These are phyloP conservation scores for Ophioderma brevispina DNA, from an alignment of 35 echinoderm and acorn worm genomes.

Conservation along the genomic window DNA sequence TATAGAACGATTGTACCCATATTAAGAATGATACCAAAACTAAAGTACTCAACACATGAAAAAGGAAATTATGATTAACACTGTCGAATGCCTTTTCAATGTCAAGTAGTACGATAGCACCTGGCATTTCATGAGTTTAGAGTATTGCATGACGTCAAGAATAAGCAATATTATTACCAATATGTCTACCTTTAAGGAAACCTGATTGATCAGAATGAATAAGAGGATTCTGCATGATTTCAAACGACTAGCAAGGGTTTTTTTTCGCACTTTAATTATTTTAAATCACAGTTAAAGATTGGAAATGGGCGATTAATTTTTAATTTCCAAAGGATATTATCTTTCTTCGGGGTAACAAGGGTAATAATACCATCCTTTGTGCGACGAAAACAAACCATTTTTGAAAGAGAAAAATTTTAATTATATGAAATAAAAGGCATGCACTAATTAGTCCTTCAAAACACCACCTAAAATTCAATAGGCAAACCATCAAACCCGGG, in stretches of 20 bases:
- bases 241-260: neutral
- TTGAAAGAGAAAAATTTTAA: too few relatives aligned
- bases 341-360: too few relatives aligned
- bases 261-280: neutral
- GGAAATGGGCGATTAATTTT: conserved; percentile 37
- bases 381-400: too few relatives aligned
- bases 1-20: neutral
- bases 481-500: too few relatives aligned
- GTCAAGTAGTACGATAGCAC: too few relatives aligned
- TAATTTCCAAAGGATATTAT: conserved; percentile 18
- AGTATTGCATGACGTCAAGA: neutral
- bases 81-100: too few relatives aligned
- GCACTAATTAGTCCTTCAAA: too few relatives aligned
- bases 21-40: conserved; percentile 27
- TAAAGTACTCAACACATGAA: neutral
- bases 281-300: conserved; percentile 20
- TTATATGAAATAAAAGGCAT: too few relatives aligned
- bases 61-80: too few relatives aligned
- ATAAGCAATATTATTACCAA: neutral
- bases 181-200: neutral
- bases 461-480: too few relatives aligned
- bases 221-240: neutral
- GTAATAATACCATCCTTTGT: too few relatives aligned
- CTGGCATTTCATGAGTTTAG: neutral
- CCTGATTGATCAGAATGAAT: neutral